These are phyloP conservation scores for Melitaea cinxia DNA, from an alignment of 1,140 invertebrate genomes.

Conservation along the genomic window DNA sequence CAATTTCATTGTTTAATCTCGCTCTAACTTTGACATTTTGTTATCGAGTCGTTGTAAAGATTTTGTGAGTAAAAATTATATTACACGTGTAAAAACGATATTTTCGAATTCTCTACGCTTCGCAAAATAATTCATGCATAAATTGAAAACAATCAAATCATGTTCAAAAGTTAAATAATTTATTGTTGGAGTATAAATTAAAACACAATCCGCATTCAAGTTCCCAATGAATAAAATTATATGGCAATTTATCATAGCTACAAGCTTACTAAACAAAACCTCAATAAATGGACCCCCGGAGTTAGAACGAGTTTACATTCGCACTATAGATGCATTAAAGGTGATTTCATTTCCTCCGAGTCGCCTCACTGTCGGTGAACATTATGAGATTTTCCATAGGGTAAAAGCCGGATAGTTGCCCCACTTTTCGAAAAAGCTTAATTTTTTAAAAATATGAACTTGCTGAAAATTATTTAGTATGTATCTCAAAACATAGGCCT, in stretches of 20 bases:
- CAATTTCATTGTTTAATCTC: neutral
- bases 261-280: neutral
- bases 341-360: conserved; percentile 45
- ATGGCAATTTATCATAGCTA: neutral
- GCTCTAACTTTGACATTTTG: neutral
- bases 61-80: no score
- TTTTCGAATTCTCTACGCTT: no score
- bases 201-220: neutral
- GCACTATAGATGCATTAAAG: conserved; percentile 40
- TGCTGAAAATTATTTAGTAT: no score
- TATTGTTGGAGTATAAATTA: neutral
- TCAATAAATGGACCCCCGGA: conserved; percentile 22
- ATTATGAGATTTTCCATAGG: conserved; percentile 38
- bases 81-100: no score
- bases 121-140: no score
- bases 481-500: no score
- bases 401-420: no score
- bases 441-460: no score
- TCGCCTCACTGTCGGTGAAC: conserved; percentile 36
- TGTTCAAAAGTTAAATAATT: neutral
- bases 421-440: no score
- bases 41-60: neutral
- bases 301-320: conserved; percentile 48
- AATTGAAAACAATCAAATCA: neutral
- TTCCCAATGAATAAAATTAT: conserved; percentile 1